Base-by-base conservation (phyloP, 2,888 invertebrate species). In the Apodemia zela region DNA sequence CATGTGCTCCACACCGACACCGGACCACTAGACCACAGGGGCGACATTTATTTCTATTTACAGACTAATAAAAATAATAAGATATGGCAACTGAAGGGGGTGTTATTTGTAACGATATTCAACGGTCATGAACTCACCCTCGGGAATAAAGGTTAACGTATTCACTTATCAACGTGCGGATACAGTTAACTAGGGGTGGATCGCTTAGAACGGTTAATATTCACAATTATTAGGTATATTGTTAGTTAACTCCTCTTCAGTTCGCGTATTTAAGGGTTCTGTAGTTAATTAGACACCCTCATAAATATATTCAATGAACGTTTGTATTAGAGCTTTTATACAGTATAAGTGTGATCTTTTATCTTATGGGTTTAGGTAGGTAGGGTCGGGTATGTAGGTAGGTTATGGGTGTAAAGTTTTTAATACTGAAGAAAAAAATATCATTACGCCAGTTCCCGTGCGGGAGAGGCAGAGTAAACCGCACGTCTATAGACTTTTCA, bases 101-200 rank as follows among this genome's bases (percentile, higher is more conserved):
- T 69, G 72, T 69, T 68, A 75, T 75, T 71, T 76, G 79, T 81
- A 81, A 79, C 75, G 79, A 77, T 72, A 58, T 63, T 71, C 73
- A 85, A 85, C 85, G 81, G 83, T 76, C 78, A 64, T 66, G 69
- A 64, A 68, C 72, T 68, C 73, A 72, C 77, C 81, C 77, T 72
- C 51, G 51, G 76, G 80, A 71, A 75, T 75, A 85, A 86, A 87
- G 84, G 86, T 85, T 85, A 87, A 87, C 80, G 76, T 75, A 84
- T 86, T 81, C 82, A 80, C 78, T 83, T 82, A 84, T 84, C 81
- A 21, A 51, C 21, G 51, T 25, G 11, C 51, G 21, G 51, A 21
- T 21, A 51, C 21, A 51, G 51, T 51, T 51, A 75, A 78, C 72
- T 66, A 67, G 72, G 80, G 80, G 75, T 72, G 69, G 74, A 72